Evolutionary conservation across 2,797 vertebrate genomes (phyloP).

Genomic region (Podarcis lilfordi): DNA sequence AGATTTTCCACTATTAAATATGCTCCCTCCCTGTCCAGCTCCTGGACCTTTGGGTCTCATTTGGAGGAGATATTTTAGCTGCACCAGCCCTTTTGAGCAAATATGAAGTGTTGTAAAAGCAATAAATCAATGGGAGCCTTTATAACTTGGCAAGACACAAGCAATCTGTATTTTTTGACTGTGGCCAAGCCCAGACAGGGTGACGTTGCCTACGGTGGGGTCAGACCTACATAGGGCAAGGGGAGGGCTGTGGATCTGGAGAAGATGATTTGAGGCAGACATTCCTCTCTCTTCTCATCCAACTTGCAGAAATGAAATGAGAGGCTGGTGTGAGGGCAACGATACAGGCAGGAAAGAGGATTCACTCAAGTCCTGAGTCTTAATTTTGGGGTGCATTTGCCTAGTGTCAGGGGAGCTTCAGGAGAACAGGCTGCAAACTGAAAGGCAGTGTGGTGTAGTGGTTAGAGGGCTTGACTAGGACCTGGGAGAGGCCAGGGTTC

Average conservation of each 20-base stretch:
- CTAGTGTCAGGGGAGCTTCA: conserved; percentile 61
- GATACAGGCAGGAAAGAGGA: conserved; percentile 71
- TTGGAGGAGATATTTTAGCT: background rate
- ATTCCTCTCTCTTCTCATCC: conserved; percentile 52
- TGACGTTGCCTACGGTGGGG: no score
- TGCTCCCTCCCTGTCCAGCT: background rate
- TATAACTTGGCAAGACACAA: background rate
- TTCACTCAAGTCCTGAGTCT: conserved; percentile 62
- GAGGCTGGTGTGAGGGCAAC: conserved; percentile 73
- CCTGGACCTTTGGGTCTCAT: background rate
- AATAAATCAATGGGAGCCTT: background rate
- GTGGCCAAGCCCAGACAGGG: background rate
- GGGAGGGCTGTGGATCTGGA: no score
- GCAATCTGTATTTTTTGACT: conserved; percentile 12
- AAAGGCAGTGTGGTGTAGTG: no score
- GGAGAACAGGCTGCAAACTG: conserved; percentile 78
- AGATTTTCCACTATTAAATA: background rate
- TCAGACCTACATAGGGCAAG: background rate
- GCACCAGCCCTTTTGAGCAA: background rate
- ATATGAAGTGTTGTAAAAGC: background rate
- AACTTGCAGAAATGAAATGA: conserved; percentile 68
- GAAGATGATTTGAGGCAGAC: conserved; percentile 8
- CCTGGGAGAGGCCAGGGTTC: no score
- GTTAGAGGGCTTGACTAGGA: no score
- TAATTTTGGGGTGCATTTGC: conserved; percentile 79